Conservation (phyloP, 2,113 vertebrate species). For the Rhizomys pruinosus region DNA sequence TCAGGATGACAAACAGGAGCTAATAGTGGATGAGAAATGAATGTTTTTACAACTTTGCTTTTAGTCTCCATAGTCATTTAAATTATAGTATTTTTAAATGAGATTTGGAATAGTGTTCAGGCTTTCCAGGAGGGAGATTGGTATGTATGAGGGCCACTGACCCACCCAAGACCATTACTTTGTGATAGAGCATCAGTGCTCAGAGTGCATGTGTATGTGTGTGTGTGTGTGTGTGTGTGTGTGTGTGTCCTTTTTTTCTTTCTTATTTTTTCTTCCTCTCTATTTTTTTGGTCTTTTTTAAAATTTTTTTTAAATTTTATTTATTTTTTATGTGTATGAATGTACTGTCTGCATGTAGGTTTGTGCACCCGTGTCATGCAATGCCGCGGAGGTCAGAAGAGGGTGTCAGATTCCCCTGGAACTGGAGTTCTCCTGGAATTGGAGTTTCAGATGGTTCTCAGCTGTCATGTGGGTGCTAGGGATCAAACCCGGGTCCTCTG, state of each 20-base stretch:
- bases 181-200: neutral
- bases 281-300: neutral
- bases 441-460: too few relatives aligned
- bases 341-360: too few relatives aligned
- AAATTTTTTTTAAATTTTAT: too few relatives aligned
- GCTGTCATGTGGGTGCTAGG: too few relatives aligned
- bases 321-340: too few relatives aligned
- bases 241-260: neutral
- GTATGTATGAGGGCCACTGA: neutral
- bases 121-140: neutral
- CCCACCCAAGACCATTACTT: neutral
- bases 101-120: neutral
- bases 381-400: too few relatives aligned
- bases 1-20: neutral
- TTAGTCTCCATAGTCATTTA: slow-evolving; percentile 29
- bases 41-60: slow-evolving; percentile 25
- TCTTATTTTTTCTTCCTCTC: neutral
- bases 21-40: neutral
- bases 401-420: too few relatives aligned
- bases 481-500: too few relatives aligned
- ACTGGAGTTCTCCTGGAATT: too few relatives aligned
- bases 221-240: neutral
- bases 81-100: slow-evolving; percentile 14
- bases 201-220: too few relatives aligned
- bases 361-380: too few relatives aligned